Percentiles rank a stretch among this genome's conserved stretches.
Evolutionary conservation across 2,113 vertebrate species (phyloP).

Genomic region (Silurus glanis): DNA sequence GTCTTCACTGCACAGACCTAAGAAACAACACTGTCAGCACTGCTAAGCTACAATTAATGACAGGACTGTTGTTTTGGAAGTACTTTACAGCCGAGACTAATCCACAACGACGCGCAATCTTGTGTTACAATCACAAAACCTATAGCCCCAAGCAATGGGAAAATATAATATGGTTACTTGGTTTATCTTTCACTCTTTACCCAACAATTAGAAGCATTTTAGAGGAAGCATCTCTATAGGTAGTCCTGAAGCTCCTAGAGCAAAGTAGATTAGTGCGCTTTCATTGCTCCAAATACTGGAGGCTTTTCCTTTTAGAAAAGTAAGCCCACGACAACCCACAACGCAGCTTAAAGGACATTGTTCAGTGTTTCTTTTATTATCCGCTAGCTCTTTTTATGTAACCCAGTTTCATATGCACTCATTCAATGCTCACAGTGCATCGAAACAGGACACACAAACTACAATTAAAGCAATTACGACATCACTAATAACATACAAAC

Average conservation of each 20-base stretch:
- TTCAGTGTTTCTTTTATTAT: neutral
- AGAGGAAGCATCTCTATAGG: neutral
- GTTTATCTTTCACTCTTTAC: neutral
- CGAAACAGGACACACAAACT: constrained; percentile 26
- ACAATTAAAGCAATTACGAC: constrained; percentile 40
- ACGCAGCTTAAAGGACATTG: neutral
- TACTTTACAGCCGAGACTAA: neutral
- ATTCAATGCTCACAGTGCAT: constrained; percentile 6
- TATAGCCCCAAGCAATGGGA: neutral
- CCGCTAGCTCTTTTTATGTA: neutral
- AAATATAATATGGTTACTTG: neutral
- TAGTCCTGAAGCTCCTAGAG: neutral
- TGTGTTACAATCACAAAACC: neutral
- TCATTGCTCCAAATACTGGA: neutral
- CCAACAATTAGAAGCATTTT: neutral
- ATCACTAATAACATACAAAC: constrained; percentile 40
- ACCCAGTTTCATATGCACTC: constrained; percentile 23
- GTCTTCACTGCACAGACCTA: too few species aligned
- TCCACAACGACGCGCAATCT: neutral
- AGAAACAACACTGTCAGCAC: neutral
- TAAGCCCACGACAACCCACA: neutral
- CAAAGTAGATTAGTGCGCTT: neutral
- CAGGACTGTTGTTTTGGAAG: neutral
- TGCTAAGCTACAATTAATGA: neutral
- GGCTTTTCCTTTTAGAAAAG: neutral